Evolutionary conservation across 2,797 vertebrate genomes (phyloP).

Genomic region (Craterocephalus amniculus): DNA sequence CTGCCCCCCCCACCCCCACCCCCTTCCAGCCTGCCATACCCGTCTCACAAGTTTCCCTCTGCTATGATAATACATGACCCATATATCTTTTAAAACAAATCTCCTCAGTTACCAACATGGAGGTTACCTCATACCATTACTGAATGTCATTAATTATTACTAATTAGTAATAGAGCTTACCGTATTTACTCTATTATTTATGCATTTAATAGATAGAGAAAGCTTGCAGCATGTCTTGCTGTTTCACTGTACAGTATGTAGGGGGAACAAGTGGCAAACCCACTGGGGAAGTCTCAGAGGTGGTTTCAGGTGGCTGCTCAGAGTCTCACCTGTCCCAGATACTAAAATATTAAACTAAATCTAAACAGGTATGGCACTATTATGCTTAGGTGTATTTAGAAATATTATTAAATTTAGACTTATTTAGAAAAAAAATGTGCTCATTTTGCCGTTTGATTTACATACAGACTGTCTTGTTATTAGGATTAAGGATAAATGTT

Average conservation of each 20-base stretch:
- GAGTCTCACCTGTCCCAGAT: not conserved
- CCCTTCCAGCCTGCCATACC: constrained; percentile 36
- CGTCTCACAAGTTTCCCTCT: constrained; percentile 38
- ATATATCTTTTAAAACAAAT: not conserved
- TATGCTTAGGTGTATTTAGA: too few relatives aligned
- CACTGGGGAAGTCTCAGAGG: constrained; percentile 32
- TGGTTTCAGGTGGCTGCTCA: constrained; percentile 42
- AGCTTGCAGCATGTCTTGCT: constrained; percentile 33
- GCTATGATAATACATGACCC: constrained; percentile 1
- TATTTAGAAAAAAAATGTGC: too few relatives aligned
- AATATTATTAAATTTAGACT: too few relatives aligned
- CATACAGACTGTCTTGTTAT: constrained; percentile 8
- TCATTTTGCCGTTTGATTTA: constrained; percentile 7
- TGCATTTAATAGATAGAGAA: not conserved
- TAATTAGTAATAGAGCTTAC: not conserved
- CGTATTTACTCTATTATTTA: not conserved
- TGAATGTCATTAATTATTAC: not conserved
- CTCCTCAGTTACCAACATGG: not conserved
- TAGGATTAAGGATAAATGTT: constrained; percentile 6
- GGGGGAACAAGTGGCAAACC: constrained; percentile 9
- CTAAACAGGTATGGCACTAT: not conserved
- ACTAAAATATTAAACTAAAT: not conserved
- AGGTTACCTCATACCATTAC: not conserved
- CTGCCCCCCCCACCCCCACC: constrained; percentile 1
- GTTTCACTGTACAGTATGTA: constrained; percentile 15